Evolutionary conservation across 2,888 invertebrate species (phyloP).

Genomic region (Eugnorisma glareosa): DNA sequence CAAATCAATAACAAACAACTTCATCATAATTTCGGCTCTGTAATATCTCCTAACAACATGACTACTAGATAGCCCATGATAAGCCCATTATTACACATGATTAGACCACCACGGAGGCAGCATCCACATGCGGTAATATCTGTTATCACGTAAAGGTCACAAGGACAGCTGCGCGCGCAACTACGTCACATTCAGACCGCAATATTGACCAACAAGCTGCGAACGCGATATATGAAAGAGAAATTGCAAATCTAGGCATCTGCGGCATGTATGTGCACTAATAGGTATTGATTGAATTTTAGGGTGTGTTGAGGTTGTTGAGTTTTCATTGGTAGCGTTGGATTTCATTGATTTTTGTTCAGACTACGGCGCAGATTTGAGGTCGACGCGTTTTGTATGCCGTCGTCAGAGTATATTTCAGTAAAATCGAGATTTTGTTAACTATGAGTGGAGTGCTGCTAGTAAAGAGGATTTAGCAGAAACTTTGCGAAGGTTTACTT

Average conservation of each 20-base stretch:
- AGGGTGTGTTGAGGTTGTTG: background rate
- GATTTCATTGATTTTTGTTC: conserved; percentile 15
- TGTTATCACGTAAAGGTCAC: conserved; percentile 78
- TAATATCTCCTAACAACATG: conserved; percentile 17
- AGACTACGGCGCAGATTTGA: background rate
- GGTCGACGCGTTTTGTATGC: background rate
- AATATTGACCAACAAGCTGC: conserved; percentile 82
- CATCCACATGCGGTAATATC: conserved; percentile 43
- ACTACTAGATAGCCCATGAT: conserved; percentile 10
- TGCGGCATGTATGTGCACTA: conserved; percentile 16
- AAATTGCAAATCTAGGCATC: conserved; percentile 35
- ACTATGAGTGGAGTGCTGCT: no score
- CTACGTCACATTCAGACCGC: conserved; percentile 77
- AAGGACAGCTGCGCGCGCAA: conserved; percentile 82
- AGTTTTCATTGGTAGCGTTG: conserved; percentile 6
- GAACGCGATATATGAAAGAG: conserved; percentile 39
- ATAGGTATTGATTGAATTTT: background rate
- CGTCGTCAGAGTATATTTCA: background rate
- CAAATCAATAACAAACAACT: conserved; percentile 6
- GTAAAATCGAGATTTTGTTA: background rate
- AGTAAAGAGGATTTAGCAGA: background rate
- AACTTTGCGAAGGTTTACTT: no score
- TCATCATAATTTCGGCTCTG: conserved; percentile 1
- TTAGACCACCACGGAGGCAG: conserved; percentile 46
- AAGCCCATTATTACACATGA: conserved; percentile 28